A percentile compares a stretch with the other conserved stretches of the same genome.
phyloP scores from a whole-genome alignment of 2,797 vertebrate species.

The Neosilurus hyrtlii region DNA sequence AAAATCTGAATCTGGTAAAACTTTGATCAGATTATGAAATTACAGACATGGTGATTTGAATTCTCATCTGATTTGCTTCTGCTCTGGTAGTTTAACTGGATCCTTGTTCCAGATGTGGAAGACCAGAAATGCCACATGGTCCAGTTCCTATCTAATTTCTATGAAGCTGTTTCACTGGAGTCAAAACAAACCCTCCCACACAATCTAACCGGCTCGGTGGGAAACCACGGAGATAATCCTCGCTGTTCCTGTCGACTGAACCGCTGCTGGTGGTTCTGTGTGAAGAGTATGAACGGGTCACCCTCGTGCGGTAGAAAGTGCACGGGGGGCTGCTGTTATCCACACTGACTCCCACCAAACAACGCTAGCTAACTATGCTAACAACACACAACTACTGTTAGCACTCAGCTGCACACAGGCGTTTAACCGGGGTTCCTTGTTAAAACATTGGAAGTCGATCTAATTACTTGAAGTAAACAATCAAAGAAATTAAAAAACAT shows the following conservation, averaged over 20 bases:
- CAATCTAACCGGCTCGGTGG: background rate
- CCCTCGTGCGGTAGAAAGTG: background rate
- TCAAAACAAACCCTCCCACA: background rate
- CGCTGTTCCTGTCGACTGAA: background rate
- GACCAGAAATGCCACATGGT: background rate
- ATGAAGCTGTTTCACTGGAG: background rate
- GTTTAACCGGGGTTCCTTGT: no score
- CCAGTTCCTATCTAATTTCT: background rate
- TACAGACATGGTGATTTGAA: background rate
- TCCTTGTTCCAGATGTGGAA: background rate
- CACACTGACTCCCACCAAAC: constrained; percentile 8
- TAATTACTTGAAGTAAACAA: background rate
- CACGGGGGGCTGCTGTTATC: background rate
- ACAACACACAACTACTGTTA: background rate
- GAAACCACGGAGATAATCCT: background rate
- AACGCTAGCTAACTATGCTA: constrained; percentile 4
- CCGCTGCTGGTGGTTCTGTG: no score
- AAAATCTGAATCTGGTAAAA: no score
- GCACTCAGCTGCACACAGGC: background rate
- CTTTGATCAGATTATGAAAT: background rate
- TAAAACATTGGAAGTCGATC: background rate
- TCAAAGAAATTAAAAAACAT: background rate
- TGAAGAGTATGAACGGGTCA: background rate
- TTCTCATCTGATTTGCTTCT: background rate
- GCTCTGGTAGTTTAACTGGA: no score